Evolutionary conservation across 2,888 invertebrate species (phyloP), one percentile per base, ranked within the genome.

Genomic region (Drosophila barbarae): DNA sequence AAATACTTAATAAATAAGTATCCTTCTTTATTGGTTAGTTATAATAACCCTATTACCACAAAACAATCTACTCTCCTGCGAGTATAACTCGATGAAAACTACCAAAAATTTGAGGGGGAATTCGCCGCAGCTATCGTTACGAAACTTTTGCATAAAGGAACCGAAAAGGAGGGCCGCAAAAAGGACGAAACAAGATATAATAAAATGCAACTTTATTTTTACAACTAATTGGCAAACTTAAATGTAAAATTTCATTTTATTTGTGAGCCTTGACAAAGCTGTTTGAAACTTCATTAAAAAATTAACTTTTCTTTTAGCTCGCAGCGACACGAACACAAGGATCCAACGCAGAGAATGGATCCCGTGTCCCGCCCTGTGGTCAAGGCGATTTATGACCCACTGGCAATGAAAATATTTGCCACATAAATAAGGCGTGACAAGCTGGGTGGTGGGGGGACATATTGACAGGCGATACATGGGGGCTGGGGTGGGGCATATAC

Each of bases 221-320:
- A 73, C 75, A 86, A 86, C 84, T 86, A 85, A 85, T 85, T 85
- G 84, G 84, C 82, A 85, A 85, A 86, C 87, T 85, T 85, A 82
- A 86, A 82, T 86, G 79, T 73, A 78, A 85, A 79, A 84, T 82
- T 84, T 86, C 75, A 84, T 86, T 86, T 82, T 85, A 71, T 76
- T 77, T 74, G 74, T 68, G 63, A 61, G 38, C 52, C 53, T 30
- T 61, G 70, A 79, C 86, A 85, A 79, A 72, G 77, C 72, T 66
- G 72, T 85, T 79, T 85, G 74, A 68, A 58, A 73, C 73, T 76
- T 75, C 80, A 86, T 86, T 82, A 82, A 86, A 86, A 82, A 82
- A 84, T 84, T 84, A 81, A 73, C 84, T 67, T 71, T 54, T 70
- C 42, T 5, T 38, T 12, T 8, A n/a, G 74, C 80, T 60, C 44